Percentiles rank a stretch among this genome's conserved stretches.
Conservation (phyloP, 2,797 vertebrate species). For the Molossus molossus region DNA sequence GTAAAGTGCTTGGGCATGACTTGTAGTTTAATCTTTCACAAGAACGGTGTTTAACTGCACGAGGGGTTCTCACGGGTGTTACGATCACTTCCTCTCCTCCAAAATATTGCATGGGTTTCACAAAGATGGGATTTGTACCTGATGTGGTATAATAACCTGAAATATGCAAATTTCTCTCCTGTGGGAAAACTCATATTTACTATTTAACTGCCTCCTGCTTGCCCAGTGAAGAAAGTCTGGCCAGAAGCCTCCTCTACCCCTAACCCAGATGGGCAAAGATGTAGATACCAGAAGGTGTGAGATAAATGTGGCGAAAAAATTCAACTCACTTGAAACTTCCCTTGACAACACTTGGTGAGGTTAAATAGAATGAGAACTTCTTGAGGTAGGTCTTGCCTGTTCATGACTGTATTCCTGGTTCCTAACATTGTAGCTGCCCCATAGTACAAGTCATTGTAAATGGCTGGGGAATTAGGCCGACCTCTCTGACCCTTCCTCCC, state of each 20-base stretch:
- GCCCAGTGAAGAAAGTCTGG: neutral
- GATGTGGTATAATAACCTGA: neutral
- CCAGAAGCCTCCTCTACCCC: neutral
- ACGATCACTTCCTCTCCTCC: neutral
- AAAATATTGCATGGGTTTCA: neutral
- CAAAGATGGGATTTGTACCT: neutral
- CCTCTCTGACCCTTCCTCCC: neutral
- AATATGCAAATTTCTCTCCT: neutral
- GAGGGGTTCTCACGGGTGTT: neutral
- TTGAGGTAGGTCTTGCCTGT: neutral
- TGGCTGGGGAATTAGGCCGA: neutral
- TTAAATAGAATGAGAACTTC: neutral
- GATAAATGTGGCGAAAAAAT: neutral
- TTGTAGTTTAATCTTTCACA: neutral
- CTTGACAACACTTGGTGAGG: neutral
- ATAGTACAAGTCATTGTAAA: neutral
- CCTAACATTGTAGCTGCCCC: neutral
- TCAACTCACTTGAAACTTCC: neutral
- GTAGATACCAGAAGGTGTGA: neutral
- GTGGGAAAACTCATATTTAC: neutral
- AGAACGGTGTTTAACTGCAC: neutral
- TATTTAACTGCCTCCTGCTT: neutral
- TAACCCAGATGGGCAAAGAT: neutral
- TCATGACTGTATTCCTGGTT: neutral
- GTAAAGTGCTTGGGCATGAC: neutral